A percentile compares a stretch with the other conserved stretches of the same genome.
Evolutionary conservation across 2,797 vertebrate species (phyloP).

Genomic region (Podarcis lilfordi): DNA sequence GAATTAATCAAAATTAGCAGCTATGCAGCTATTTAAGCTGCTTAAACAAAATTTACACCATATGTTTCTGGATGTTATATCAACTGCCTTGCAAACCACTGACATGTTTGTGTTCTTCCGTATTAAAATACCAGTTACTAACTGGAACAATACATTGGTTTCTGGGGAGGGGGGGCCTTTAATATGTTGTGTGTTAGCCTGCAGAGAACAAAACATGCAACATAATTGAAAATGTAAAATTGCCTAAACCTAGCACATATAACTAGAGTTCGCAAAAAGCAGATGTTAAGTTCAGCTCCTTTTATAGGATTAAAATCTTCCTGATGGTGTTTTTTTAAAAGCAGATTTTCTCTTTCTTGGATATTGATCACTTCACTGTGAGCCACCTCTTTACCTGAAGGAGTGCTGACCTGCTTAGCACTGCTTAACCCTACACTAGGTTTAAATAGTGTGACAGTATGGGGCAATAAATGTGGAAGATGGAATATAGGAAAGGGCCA

Average conservation of each 20-base stretch:
- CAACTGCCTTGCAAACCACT: constrained; percentile 61
- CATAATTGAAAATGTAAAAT: constrained; percentile 36
- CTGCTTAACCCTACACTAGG: background rate
- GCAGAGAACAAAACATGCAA: constrained; percentile 24
- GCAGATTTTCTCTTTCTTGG: background rate
- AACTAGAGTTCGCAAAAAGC: background rate
- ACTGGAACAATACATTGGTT: constrained; percentile 46
- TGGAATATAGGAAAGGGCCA: background rate
- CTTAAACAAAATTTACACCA: constrained; percentile 56
- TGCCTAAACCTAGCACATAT: background rate
- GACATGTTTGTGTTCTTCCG: constrained; percentile 53
- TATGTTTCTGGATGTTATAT: constrained; percentile 60
- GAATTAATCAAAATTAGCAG: constrained; percentile 15
- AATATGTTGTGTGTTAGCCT: constrained; percentile 31
- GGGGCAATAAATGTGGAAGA: background rate
- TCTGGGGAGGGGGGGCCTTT: constrained; percentile 36
- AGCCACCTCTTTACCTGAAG: background rate
- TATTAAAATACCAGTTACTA: constrained; percentile 53
- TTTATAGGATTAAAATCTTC: background rate
- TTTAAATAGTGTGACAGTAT: background rate
- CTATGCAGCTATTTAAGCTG: constrained; percentile 43
- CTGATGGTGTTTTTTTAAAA: background rate
- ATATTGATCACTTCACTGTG: background rate
- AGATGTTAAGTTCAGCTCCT: background rate
- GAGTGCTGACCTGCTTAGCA: background rate